Evolutionary conservation across 2,113 vertebrate genomes (phyloP).

Genomic region (Podocnemis expansa): DNA sequence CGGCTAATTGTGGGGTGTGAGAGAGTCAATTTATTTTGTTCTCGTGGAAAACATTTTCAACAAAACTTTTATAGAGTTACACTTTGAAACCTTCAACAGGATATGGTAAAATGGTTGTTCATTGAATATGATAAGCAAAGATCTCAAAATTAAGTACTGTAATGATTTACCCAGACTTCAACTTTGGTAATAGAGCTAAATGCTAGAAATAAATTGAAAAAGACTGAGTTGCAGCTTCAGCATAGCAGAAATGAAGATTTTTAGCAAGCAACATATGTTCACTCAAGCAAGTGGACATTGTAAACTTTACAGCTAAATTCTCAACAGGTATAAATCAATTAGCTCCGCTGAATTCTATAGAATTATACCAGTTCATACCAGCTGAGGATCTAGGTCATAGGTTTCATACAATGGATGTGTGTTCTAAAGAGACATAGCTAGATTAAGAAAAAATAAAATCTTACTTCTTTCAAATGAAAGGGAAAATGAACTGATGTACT

Average conservation of each 20-base stretch:
- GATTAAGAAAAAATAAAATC: not conserved
- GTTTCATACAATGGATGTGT: not conserved
- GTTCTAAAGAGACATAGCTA: not conserved
- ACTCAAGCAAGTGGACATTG: not conserved
- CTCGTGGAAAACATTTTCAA: not conserved
- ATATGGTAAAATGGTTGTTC: not conserved
- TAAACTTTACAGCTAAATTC: not conserved
- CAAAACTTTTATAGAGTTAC: not conserved
- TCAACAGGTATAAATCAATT: not conserved
- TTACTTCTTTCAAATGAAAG: not conserved
- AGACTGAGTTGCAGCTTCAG: not conserved
- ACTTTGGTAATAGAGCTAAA: not conserved
- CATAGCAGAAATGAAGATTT: not conserved
- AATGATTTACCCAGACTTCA: not conserved
- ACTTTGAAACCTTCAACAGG: not conserved
- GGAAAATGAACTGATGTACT: not conserved
- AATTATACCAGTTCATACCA: not conserved
- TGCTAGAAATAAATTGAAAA: not conserved
- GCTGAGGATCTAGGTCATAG: not conserved
- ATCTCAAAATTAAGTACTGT: not conserved
- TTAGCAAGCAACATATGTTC: not conserved
- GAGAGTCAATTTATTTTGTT: not conserved
- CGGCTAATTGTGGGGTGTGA: not conserved
- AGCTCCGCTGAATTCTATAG: not conserved
- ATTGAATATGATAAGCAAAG: not conserved